Conservation (phyloP, 2,797 vertebrate species). For the Crypturellus tataupa region DNA sequence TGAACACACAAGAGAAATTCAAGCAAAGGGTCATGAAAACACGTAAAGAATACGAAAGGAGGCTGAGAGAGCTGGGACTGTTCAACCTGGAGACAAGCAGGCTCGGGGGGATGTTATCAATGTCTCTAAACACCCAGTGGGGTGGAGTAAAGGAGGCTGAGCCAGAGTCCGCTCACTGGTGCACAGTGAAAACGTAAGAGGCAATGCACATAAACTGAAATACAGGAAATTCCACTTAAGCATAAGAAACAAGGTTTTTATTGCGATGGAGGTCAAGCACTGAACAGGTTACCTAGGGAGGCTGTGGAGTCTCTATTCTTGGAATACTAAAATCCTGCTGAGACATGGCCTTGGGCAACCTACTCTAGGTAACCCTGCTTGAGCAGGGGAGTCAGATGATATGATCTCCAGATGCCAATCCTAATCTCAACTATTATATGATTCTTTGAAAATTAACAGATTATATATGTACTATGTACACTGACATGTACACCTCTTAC, state of each 20-base stretch:
- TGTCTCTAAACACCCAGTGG: background rate
- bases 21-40: background rate
- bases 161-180: background rate
- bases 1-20: background rate
- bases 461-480: background rate
- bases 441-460: background rate
- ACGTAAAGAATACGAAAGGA: background rate
- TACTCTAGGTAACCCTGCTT: background rate
- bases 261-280: background rate
- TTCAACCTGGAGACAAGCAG: background rate
- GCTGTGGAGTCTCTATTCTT: background rate
- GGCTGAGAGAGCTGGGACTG: background rate
- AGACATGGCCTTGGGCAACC: background rate
- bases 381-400: background rate
- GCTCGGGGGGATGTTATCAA: background rate
- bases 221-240: background rate
- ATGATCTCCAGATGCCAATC: background rate
- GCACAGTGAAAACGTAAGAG: background rate
- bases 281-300: background rate
- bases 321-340: background rate
- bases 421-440: background rate
- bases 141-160: background rate
- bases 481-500: background rate
- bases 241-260: background rate
- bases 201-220: background rate